phyloP scores from a whole-genome alignment of 2,797 vertebrate genomes.

The Pampus argenteus region DNA sequence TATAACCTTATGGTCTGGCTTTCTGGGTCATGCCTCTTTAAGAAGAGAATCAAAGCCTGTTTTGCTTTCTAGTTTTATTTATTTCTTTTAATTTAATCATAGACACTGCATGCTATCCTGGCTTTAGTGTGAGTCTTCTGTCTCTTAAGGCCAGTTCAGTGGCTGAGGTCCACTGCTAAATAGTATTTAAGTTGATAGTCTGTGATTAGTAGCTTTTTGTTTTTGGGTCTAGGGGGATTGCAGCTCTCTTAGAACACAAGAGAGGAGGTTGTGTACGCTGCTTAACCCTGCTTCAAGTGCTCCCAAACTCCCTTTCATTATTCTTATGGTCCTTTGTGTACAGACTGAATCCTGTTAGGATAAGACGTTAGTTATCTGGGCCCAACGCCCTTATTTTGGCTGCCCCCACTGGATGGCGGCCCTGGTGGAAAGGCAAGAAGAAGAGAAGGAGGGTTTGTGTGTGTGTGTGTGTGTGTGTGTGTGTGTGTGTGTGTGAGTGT shows the following conservation, averaged over 20 bases:
- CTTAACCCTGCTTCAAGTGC: constrained; percentile 80
- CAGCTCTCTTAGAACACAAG: constrained; percentile 67
- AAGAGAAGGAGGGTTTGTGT: constrained; percentile 56
- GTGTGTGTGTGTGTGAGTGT: constrained; percentile 46
- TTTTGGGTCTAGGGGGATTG: constrained; percentile 72
- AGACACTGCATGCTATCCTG: constrained; percentile 41
- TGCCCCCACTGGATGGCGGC: constrained; percentile 74
- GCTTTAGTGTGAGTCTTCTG: constrained; percentile 56
- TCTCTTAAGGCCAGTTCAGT: constrained; percentile 65
- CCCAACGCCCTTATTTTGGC: constrained; percentile 76
- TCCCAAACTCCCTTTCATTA: constrained; percentile 81
- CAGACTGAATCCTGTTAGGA: constrained; percentile 84
- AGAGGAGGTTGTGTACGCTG: constrained; percentile 75
- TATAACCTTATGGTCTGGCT: constrained; percentile 31
- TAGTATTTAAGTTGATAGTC: constrained; percentile 72
- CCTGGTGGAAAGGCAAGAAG: constrained; percentile 65
- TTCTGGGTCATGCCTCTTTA: constrained; percentile 64
- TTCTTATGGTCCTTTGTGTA: constrained; percentile 81
- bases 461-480: constrained; percentile 56
- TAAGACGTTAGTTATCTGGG: constrained; percentile 81
- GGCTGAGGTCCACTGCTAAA: constrained; percentile 70
- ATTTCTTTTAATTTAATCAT: constrained; percentile 63
- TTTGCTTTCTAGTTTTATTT: constrained; percentile 57
- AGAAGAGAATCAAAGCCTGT: constrained; percentile 58
- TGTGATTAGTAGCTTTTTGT: constrained; percentile 80